Evolutionary conservation across 2,113 vertebrate species (phyloP).

Genomic region (Daboia siamensis): DNA sequence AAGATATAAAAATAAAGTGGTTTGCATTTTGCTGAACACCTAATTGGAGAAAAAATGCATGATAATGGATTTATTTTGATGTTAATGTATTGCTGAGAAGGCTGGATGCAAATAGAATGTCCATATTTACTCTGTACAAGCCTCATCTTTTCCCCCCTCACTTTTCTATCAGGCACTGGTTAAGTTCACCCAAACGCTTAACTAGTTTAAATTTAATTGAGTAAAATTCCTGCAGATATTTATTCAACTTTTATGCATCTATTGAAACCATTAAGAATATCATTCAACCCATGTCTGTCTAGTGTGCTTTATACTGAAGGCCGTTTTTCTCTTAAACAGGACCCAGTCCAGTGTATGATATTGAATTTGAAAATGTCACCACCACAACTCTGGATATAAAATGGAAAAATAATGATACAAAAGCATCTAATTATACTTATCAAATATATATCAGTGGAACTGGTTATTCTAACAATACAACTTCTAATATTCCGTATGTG

Average conservation of each 20-base stretch:
- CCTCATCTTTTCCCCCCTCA: too few species aligned
- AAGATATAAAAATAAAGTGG: too few species aligned
- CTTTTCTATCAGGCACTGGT: too few species aligned
- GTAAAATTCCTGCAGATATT: not conserved
- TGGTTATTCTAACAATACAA: not conserved
- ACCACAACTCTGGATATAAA: not conserved
- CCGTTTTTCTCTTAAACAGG: not conserved
- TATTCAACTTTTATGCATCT: not conserved
- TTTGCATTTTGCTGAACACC: too few species aligned
- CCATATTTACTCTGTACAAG: too few species aligned
- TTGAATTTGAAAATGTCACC: not conserved
- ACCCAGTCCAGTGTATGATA: not conserved
- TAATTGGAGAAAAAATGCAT: too few species aligned
- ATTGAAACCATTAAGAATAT: not conserved
- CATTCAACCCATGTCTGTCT: not conserved
- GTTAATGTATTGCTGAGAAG: too few species aligned
- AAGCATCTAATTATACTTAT: not conserved
- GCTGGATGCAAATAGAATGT: too few species aligned
- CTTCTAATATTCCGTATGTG: not conserved
- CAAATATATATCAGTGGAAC: not conserved
- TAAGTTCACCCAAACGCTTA: too few species aligned
- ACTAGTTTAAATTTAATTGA: too few species aligned
- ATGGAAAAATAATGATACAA: not conserved
- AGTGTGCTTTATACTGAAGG: not conserved
- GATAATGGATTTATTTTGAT: too few species aligned